Evolutionary conservation across 2,797 vertebrate genomes (phyloP), one percentile per base, ranked within the genome.

Genomic region (Cynopterus sphinx): DNA sequence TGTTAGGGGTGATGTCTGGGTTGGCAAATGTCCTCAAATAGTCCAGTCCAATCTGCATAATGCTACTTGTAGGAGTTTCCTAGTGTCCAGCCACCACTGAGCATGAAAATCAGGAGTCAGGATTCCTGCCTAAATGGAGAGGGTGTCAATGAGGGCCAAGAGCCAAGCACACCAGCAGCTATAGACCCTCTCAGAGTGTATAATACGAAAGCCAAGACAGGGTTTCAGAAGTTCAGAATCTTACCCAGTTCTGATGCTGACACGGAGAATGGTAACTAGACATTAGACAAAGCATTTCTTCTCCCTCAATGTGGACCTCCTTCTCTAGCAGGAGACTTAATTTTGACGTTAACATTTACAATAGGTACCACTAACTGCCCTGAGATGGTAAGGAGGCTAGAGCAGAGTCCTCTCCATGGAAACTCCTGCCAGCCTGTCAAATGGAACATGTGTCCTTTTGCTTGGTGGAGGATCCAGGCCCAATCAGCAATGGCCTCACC

Each of bases 321-420:
- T 94, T 57, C 12, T 85, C 41, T 73, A 94, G 73, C 70, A 10
- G 5, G 33, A n/a, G n/a, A 78, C 39, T 73, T 68, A 61, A n/a
- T 85, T 39, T 36, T 7, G 46, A 77, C 10, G 6, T 24, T 31
- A 75, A 22, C 21, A n/a, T 28, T 63, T 61, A 61, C 33, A 46
- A 59, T 17, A 81, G 22, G 10, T 22, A 22, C 49, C 46, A 65
- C 15, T 28, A 10, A 67, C 13, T 68, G 33, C 33, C 41, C n/a
- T 46, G 67, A 22, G 28, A 31, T 33, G 43, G n/a, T 19, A 1
- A 55, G 21, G 10, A n/a, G 6, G 46, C 61, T 31, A 77, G 9
- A 59, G 41, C 2, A 53, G 41, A 71, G 22, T 73, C 17, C 22
- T 82, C 68, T 74, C 41, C 2, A 19, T 16, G 31, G 43, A 59